Conservation (phyloP, 2,888 invertebrate genomes). For the Polydrusus pterygomalis region DNA sequence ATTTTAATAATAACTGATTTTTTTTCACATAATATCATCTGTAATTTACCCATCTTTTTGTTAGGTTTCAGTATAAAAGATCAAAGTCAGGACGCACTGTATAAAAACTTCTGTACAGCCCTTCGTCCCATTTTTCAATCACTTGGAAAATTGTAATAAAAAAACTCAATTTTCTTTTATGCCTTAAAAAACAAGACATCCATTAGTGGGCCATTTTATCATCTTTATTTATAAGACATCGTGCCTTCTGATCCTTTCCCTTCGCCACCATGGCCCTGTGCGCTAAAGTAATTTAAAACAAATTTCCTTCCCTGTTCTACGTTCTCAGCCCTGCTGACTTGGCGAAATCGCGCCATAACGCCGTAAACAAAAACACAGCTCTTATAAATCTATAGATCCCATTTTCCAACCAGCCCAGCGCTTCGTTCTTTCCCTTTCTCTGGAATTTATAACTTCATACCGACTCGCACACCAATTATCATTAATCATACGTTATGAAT, state of each 20-base stretch:
- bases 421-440: constrained; percentile 51
- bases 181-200: background rate
- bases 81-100: too few relatives aligned
- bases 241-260: constrained; percentile 9
- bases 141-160: too few relatives aligned
- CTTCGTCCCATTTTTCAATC: too few relatives aligned
- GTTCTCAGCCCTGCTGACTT: constrained; percentile 60
- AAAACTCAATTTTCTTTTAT: constrained; percentile 2
- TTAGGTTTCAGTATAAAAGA: too few relatives aligned
- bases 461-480: constrained; percentile 68
- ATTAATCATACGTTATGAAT: constrained; percentile 72
- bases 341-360: constrained; percentile 61
- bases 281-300: constrained; percentile 47
- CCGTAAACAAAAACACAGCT: constrained; percentile 67
- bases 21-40: too few relatives aligned
- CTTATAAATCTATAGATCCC: constrained; percentile 64
- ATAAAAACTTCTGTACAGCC: too few relatives aligned
- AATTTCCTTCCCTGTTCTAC: constrained; percentile 36
- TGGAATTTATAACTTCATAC: constrained; percentile 69
- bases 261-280: constrained; percentile 28
- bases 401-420: constrained; percentile 14
- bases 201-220: constrained; percentile 31
- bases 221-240: constrained; percentile 27
- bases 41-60: too few relatives aligned
- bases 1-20: too few relatives aligned